These are phyloP conservation scores for Grammomys dolichurus DNA, from an alignment of 2,113 vertebrate genomes.

Conservation along the genomic window DNA sequence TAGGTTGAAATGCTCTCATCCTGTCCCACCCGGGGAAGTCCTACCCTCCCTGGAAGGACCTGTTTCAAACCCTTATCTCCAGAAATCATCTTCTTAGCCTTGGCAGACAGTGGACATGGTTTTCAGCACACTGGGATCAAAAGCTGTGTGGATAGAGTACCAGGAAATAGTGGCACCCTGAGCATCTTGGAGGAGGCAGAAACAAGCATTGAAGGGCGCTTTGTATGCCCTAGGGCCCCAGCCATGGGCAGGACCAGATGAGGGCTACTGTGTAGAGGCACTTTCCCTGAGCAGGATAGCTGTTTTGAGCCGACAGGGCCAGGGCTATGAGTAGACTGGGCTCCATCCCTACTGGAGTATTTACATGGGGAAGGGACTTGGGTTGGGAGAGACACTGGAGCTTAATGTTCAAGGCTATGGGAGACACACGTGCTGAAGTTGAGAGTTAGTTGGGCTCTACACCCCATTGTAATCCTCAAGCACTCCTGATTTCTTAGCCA, in stretches of 20 bases:
- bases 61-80: background rate
- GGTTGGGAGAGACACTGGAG: background rate
- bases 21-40: background rate
- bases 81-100: background rate
- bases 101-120: background rate
- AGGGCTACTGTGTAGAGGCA: accelerated
- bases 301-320: background rate
- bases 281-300: background rate
- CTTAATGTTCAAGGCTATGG: background rate
- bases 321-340: background rate
- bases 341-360: background rate
- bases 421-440: background rate
- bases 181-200: background rate
- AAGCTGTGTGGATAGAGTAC: background rate
- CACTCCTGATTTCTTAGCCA: background rate
- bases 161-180: background rate
- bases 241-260: background rate
- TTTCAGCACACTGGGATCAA: background rate
- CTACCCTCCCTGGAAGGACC: background rate
- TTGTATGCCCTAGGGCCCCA: accelerated
- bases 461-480: background rate
- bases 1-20: background rate
- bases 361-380: background rate
- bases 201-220: background rate
- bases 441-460: background rate